phyloP scores from a whole-genome alignment of 2,797 vertebrate genomes.

The Gymnopithys bicolor region DNA sequence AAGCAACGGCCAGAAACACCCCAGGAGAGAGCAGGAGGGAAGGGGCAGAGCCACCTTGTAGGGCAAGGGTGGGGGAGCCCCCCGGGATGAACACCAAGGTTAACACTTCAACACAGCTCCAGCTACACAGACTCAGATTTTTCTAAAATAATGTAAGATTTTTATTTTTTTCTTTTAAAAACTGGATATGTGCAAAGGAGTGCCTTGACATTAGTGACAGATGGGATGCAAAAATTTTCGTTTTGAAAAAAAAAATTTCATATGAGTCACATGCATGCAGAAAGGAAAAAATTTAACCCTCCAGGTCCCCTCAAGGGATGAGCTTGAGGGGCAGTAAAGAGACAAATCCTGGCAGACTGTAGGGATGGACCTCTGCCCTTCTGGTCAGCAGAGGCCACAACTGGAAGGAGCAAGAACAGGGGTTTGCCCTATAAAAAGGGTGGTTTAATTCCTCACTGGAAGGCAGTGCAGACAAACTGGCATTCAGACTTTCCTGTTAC shows the following conservation, averaged over 20 bases:
- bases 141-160: slow-evolving; percentile 8
- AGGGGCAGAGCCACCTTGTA: fast-evolving
- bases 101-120: not conserved
- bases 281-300: slow-evolving; percentile 29
- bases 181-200: slow-evolving; percentile 27
- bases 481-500: not conserved
- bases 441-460: not conserved
- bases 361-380: not conserved
- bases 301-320: fast-evolving
- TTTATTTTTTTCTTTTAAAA: not conserved
- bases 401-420: not conserved
- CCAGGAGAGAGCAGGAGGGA: not conserved
- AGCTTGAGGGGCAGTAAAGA: not conserved
- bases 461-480: not conserved
- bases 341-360: fast-evolving
- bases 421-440: not conserved
- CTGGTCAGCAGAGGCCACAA: not conserved
- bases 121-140: not conserved
- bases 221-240: slow-evolving; percentile 43
- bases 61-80: not conserved
- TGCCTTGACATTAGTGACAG: slow-evolving; percentile 60
- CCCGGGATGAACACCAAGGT: not conserved
- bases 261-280: not conserved
- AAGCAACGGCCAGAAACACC: not conserved
- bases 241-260: slow-evolving; percentile 13